Conservation (phyloP, 1,140 invertebrate species). For the Temnothorax longispinosus region DNA sequence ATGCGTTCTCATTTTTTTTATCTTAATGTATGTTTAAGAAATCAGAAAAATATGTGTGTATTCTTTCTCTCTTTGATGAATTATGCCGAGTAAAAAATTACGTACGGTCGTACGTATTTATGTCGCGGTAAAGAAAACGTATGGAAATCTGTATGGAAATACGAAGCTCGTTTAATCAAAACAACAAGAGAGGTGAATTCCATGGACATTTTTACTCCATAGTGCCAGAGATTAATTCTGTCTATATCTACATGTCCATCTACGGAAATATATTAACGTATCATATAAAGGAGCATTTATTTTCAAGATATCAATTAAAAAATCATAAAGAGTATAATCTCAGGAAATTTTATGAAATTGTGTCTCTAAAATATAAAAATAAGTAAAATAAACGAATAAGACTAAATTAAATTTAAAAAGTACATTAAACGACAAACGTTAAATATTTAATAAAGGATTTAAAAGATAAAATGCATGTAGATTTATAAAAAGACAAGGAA, state of each 20-base stretch:
- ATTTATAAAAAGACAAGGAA: background rate
- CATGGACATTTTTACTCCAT: conserved; percentile 28
- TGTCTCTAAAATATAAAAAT: too few species aligned
- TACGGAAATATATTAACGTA: conserved; percentile 11
- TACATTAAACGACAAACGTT: background rate
- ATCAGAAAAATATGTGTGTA: background rate
- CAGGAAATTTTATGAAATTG: background rate
- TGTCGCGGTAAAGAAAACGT: conserved; percentile 51
- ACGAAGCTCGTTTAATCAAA: conserved; percentile 52
- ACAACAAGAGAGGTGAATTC: conserved; percentile 41
- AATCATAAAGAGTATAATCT: background rate
- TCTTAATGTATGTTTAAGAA: conserved; percentile 33
- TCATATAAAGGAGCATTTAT: background rate
- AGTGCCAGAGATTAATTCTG: conserved; percentile 33
- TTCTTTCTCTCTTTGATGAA: conserved; percentile 37
- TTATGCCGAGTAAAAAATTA: conserved; percentile 27
- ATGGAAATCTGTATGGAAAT: conserved; percentile 53
- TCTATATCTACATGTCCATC: conserved; percentile 15
- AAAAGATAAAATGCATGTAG: background rate
- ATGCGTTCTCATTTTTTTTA: background rate
- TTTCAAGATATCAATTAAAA: background rate
- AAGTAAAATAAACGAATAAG: background rate
- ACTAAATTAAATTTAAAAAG: background rate
- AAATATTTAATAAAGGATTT: background rate
- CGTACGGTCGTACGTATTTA: conserved; percentile 24